Conservation (phyloP, 2,888 invertebrate species). For the Temnothorax ravouxi region DNA sequence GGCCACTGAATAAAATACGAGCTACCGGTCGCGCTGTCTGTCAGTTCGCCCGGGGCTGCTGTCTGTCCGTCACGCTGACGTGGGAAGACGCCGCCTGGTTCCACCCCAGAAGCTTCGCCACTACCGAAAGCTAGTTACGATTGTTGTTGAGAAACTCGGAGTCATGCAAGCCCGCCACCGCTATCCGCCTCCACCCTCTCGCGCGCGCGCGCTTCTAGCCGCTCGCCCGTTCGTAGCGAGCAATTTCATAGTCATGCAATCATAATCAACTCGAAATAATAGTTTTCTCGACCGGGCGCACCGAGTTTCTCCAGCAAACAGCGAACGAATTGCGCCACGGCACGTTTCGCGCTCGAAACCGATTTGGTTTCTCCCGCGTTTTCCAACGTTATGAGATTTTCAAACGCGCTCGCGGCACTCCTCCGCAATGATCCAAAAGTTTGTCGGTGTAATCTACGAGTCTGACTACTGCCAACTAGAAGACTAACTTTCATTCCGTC, state of each 20-base stretch:
- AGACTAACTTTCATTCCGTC: neutral
- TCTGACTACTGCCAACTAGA: neutral
- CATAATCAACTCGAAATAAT: conserved; percentile 82
- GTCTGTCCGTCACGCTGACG: conserved; percentile 86
- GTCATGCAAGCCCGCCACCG: conserved; percentile 82
- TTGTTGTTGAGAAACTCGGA: conserved; percentile 84
- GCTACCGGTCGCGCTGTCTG: conserved; percentile 84
- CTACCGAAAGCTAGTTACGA: conserved; percentile 85
- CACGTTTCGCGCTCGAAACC: neutral
- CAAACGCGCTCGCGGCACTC: neutral
- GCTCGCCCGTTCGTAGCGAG: conserved; percentile 66
- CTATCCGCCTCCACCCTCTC: conserved; percentile 59
- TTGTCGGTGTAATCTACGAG: conserved; percentile 10
- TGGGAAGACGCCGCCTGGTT: conserved; percentile 85
- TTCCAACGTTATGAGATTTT: neutral
- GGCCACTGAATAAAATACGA: conserved; percentile 86
- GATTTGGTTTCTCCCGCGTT: neutral
- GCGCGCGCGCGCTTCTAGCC: conserved; percentile 37
- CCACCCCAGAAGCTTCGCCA: conserved; percentile 79
- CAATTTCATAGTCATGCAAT: conserved; percentile 85
- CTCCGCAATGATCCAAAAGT: neutral
- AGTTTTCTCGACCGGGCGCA: conserved; percentile 74
- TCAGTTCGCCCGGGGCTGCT: conserved; percentile 82
- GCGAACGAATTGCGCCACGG: neutral
- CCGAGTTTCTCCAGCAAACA: conserved; percentile 17